Percentiles rank a stretch among this genome's conserved stretches.
Conservation (phyloP, 64 coral and sea anemone genomes). For the Orbicella faveolata region DNA sequence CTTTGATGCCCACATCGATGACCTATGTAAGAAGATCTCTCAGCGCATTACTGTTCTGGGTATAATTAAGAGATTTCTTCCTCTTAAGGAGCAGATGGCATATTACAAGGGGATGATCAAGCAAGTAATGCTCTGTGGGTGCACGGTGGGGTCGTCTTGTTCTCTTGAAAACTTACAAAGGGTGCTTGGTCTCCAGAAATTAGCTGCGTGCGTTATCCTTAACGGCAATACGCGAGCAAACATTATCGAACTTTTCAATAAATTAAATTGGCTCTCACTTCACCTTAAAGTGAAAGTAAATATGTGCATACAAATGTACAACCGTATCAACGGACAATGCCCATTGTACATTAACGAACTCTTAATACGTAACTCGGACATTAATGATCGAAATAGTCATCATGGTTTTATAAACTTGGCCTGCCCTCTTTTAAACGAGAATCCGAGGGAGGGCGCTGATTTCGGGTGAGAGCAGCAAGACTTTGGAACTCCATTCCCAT, state of each 20-base stretch:
- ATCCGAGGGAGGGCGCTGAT: no score
- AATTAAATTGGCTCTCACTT: conserved; percentile 1
- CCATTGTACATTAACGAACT: no score
- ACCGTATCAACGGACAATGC: neutral
- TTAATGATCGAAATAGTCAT: no score
- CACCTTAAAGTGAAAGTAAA: conserved; percentile 2
- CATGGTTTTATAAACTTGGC: no score
- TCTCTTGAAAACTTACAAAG: neutral
- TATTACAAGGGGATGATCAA: neutral
- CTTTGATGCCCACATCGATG: conserved; percentile 26
- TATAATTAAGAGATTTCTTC: neutral
- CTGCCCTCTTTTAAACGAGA: no score
- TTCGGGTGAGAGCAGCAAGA: no score
- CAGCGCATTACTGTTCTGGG: neutral
- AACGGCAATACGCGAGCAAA: neutral
- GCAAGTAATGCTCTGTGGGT: no score
- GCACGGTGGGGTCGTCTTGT: neutral
- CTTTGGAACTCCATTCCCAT: no score
- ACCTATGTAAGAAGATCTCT: neutral
- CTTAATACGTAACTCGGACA: no score
- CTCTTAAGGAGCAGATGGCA: neutral
- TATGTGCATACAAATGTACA: neutral
- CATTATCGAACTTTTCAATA: neutral
- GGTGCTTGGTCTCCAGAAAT: neutral
- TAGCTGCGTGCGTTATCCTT: neutral